Evolutionary conservation across 2,113 vertebrate genomes (phyloP).

Genomic region (Micronisus gabar): DNA sequence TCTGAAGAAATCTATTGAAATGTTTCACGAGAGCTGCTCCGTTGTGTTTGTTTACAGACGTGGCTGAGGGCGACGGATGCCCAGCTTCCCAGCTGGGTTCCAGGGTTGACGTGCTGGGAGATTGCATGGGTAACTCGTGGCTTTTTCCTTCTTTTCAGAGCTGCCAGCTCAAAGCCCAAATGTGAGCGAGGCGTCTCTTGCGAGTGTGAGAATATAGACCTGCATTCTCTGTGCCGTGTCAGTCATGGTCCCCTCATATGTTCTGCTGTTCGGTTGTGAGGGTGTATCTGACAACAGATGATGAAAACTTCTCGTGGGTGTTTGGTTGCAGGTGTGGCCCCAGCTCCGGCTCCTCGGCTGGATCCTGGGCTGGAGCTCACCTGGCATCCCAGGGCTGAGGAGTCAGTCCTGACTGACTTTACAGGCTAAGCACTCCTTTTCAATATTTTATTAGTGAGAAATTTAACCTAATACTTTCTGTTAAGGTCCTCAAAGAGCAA

Average conservation of each 20-base stretch:
- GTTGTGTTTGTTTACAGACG: neutral
- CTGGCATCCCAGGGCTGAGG: neutral
- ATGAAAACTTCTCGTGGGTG: neutral
- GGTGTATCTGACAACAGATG: rapidly evolving
- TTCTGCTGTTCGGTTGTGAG: neutral
- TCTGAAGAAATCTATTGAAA: too few species aligned
- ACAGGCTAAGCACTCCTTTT: neutral
- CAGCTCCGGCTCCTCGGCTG: neutral
- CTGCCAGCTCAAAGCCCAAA: neutral
- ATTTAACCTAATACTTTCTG: neutral
- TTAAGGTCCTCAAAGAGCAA: neutral
- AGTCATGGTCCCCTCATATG: rapidly evolving
- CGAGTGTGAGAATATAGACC: neutral
- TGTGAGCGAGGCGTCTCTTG: neutral
- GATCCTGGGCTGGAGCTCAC: neutral
- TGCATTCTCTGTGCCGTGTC: neutral
- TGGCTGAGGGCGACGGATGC: neutral
- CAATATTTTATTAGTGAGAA: neutral
- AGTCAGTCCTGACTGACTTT: neutral
- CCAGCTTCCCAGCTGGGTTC: neutral
- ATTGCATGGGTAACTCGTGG: neutral
- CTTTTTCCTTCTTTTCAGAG: neutral
- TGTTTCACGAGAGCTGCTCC: neutral
- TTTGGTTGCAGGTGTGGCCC: neutral
- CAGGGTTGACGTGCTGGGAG: neutral